Conservation (phyloP, 2,888 invertebrate species). For the Latrodectus elegans region DNA sequence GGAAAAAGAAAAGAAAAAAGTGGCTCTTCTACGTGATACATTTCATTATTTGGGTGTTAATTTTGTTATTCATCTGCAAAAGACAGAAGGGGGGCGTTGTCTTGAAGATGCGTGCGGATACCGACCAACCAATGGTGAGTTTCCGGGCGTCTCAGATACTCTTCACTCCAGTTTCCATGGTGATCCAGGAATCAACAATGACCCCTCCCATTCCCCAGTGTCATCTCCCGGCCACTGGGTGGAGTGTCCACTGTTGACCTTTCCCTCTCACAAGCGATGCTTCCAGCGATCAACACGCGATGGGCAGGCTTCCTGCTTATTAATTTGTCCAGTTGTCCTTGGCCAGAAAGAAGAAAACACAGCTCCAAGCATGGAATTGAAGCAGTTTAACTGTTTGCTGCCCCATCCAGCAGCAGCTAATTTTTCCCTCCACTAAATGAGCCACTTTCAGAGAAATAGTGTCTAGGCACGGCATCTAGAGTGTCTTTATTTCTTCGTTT, state of each 20-base stretch:
- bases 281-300: constrained; percentile 47
- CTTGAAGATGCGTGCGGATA: constrained; percentile 64
- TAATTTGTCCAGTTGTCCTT: constrained; percentile 10
- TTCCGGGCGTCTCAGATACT: constrained; percentile 62
- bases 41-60: background rate
- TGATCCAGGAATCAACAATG: constrained; percentile 66
- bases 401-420: background rate
- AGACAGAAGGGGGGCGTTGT: constrained; percentile 59
- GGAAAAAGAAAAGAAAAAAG: background rate
- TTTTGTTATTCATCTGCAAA: constrained; percentile 29
- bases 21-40: background rate
- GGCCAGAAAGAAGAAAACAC: background rate
- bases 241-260: constrained; percentile 63
- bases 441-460: background rate
- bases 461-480: background rate
- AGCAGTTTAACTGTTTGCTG: background rate
- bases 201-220: constrained; percentile 67
- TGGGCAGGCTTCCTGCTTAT: background rate
- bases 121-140: constrained; percentile 58
- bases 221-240: constrained; percentile 55
- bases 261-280: constrained; percentile 22
- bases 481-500: too few relatives aligned
- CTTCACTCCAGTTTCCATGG: constrained; percentile 54
- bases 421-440: background rate
- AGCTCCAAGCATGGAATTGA: background rate